Evolutionary conservation across 2,888 invertebrate genomes (phyloP).

Genomic region (Pseudanteris insignis): DNA sequence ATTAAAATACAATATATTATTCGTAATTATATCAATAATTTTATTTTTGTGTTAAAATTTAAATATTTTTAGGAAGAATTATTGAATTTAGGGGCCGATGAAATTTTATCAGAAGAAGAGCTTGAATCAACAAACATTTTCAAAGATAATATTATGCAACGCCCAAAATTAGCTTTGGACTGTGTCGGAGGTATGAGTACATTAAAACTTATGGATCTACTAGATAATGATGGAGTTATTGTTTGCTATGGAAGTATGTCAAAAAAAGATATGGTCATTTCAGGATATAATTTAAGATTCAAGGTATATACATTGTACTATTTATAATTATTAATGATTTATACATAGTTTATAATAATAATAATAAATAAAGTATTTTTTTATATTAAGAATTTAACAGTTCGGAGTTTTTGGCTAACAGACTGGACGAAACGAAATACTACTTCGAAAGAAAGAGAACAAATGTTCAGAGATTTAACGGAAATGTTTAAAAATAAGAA

Average conservation of each 20-base stretch:
- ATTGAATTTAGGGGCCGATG: slow-evolving; percentile 79
- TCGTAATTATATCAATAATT: too few species aligned
- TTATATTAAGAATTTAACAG: slow-evolving; percentile 2
- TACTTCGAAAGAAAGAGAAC: slow-evolving; percentile 3
- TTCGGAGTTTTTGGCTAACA: slow-evolving; percentile 10
- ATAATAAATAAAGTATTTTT: background rate
- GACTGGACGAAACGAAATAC: slow-evolving; percentile 3
- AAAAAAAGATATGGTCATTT: slow-evolving; percentile 4
- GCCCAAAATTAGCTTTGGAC: slow-evolving; percentile 89
- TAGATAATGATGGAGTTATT: slow-evolving; percentile 79
- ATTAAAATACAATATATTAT: background rate
- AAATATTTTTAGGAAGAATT: slow-evolving; percentile 68
- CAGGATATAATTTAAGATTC: background rate
- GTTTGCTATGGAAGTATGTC: slow-evolving; percentile 83
- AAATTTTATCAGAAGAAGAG: slow-evolving; percentile 87
- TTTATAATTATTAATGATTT: too few species aligned
- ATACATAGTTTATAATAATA: too few species aligned
- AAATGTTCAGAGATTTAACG: slow-evolving; percentile 14
- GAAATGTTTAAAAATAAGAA: slow-evolving; percentile 10
- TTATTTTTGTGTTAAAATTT: background rate
- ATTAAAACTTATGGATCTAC: slow-evolving; percentile 79
- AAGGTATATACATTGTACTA: background rate
- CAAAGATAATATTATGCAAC: slow-evolving; percentile 69
- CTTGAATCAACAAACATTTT: slow-evolving; percentile 73
- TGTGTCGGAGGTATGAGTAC: slow-evolving; percentile 93